Evolutionary conservation across 2,797 vertebrate species (phyloP).

Genomic region (Choloepus didactylus): DNA sequence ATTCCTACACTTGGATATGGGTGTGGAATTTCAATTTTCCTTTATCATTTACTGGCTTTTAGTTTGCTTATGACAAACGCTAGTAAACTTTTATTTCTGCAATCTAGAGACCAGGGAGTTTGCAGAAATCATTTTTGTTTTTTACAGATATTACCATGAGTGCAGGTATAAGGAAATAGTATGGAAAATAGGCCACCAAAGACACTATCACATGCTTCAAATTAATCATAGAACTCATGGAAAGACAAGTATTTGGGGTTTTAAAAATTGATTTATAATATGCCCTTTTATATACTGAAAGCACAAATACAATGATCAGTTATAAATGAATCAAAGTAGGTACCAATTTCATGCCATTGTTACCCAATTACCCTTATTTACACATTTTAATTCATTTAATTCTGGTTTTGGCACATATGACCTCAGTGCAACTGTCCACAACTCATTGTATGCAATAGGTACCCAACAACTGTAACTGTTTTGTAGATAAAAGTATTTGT

Average conservation of each 20-base stretch:
- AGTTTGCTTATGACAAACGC: neutral
- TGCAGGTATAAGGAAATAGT: neutral
- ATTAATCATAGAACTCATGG: neutral
- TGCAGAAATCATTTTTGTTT: neutral
- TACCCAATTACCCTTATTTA: neutral
- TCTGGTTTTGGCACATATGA: neutral
- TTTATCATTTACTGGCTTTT: neutral
- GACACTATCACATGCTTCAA: neutral
- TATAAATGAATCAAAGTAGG: neutral
- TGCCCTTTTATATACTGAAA: neutral
- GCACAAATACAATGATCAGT: neutral
- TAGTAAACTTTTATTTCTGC: neutral
- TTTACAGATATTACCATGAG: neutral
- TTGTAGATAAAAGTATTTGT: neutral
- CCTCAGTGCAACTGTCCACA: neutral
- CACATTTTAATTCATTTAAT: constrained; percentile 31
- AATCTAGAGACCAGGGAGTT: neutral
- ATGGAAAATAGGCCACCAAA: neutral
- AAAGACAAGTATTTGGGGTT: neutral
- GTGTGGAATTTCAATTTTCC: neutral
- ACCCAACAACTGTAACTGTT: neutral
- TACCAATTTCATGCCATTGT: neutral
- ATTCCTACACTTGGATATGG: neutral
- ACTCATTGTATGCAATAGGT: neutral
- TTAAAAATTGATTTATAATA: neutral